Conservation (phyloP, 2,113 vertebrate genomes). For the Nestor notabilis region DNA sequence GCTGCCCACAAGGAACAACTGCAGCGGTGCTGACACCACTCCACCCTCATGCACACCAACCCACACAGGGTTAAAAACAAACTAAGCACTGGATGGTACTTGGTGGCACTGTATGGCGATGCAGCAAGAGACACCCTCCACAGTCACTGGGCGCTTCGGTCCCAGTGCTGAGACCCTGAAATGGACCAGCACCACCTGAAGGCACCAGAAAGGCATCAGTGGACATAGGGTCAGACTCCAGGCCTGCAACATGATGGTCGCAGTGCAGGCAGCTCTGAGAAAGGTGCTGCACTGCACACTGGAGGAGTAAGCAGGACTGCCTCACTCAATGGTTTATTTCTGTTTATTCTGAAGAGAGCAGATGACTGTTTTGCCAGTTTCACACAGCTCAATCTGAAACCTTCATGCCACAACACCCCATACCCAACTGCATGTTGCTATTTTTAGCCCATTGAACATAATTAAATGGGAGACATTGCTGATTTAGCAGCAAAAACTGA, state of each 20-base stretch:
- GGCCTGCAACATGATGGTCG: accelerated
- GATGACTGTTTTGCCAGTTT: neutral
- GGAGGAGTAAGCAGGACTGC: neutral
- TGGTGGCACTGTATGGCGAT: neutral
- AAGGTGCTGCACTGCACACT: neutral
- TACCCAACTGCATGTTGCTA: accelerated
- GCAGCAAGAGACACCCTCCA: neutral
- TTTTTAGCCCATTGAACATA: neutral
- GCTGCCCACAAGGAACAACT: accelerated
- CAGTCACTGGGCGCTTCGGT: neutral
- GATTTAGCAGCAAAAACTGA: neutral
- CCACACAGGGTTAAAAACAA: neutral
- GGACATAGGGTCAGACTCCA: accelerated
- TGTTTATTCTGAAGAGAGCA: neutral
- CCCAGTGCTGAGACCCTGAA: neutral
- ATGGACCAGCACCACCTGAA: neutral
- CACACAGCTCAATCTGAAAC: neutral
- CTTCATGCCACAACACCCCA: neutral
- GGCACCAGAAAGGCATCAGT: accelerated
- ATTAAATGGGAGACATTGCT: neutral
- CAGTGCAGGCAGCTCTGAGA: neutral
- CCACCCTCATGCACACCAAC: accelerated
- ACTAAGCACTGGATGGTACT: neutral
- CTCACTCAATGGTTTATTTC: neutral
- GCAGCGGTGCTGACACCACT: neutral